Percentiles rank a stretch among this genome's conserved stretches.
Evolutionary conservation across 2,888 invertebrate genomes (phyloP).

Genomic region (Nycteola revayana): DNA sequence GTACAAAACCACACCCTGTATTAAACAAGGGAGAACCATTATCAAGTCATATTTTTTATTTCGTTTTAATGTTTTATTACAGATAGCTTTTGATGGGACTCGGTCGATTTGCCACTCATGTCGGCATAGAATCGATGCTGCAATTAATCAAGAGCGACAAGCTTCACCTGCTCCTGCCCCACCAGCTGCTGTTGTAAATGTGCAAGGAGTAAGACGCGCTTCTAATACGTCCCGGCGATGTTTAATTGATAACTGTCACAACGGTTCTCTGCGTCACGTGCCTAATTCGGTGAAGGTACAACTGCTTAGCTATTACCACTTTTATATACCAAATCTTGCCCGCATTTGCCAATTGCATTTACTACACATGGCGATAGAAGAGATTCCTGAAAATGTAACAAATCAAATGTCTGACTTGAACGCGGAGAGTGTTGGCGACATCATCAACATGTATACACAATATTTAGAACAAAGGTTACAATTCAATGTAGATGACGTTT

Average conservation of each 20-base stretch:
- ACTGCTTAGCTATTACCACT: conserved; percentile 6
- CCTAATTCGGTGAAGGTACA: conserved; percentile 3
- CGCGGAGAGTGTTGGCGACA: conserved; percentile 7
- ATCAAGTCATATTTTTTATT: too few relatives aligned
- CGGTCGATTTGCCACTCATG: conserved; percentile 6
- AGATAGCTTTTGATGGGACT: conserved; percentile 6
- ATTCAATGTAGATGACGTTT: conserved; percentile 8
- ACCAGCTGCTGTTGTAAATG: conserved; percentile 1
- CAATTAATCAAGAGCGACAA: conserved; percentile 3
- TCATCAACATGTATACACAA: conserved; percentile 6
- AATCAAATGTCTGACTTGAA: conserved; percentile 5
- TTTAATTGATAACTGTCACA: neutral
- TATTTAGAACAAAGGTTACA: conserved; percentile 7
- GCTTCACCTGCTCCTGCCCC: conserved; percentile 2
- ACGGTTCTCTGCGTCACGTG: neutral
- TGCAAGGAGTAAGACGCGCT: conserved; percentile 3
- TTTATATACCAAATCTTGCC: conserved; percentile 8
- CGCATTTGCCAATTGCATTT: conserved; percentile 6
- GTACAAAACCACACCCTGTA: too few relatives aligned
- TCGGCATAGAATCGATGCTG: conserved; percentile 4
- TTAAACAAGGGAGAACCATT: too few relatives aligned
- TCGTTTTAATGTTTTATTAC: neutral
- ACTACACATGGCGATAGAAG: conserved; percentile 2
- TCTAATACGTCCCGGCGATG: conserved; percentile 2
- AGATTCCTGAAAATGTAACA: conserved; percentile 2